Evolutionary conservation across 2,113 vertebrate species (phyloP), one percentile per base, ranked within the genome.

Genomic region (Centrocercus urophasianus): DNA sequence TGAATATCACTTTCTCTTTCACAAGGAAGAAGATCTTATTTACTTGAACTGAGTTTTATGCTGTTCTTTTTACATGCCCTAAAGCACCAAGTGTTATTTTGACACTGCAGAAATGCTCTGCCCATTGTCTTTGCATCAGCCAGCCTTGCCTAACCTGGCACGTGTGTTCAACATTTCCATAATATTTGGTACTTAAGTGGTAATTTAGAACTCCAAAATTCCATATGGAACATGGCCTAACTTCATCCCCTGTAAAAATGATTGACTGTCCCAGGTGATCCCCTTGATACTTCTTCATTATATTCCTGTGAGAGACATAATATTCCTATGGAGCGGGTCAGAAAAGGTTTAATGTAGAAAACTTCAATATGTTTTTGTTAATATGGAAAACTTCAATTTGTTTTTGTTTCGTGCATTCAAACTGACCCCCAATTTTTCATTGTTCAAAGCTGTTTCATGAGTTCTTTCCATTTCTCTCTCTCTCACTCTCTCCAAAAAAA

Each of bases 1-100:
- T 84, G 94, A 92, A 87, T 89, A 92, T 76, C 45, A 59, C 71
- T 90, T 94, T 61, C 72, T 93, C 56, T 80, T 93, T 82, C 28
- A 42, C 84, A 59, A 82, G 52, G 67, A 90, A 90, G 52, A 83
- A 86, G 30, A 93, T 86, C 54, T 82, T 82, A 48, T 87, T 96
- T 84, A 79, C 92, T 80, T 65, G 42, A 90, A 76, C 34, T 66
- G 64, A 38, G 28, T 25, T 90, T 92, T 89, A 87, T 76, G 90
- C 84, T 83, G 16, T 27, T 45, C 18, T 90, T 83, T 91, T 93
- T 50, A 45, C 36, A 20, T 42, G 36, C 73, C 54, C 32, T 47
- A 54, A 70, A 73, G 34, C 54, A 85, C 14, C 11, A 72, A 78
- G 38, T 6, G 2, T 57, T 93, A 69, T 36, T 88, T 74, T 8